Percentiles rank a stretch among this genome's conserved stretches.
Evolutionary conservation across 2,888 invertebrate species (phyloP).

Genomic region (Oithona nana): DNA sequence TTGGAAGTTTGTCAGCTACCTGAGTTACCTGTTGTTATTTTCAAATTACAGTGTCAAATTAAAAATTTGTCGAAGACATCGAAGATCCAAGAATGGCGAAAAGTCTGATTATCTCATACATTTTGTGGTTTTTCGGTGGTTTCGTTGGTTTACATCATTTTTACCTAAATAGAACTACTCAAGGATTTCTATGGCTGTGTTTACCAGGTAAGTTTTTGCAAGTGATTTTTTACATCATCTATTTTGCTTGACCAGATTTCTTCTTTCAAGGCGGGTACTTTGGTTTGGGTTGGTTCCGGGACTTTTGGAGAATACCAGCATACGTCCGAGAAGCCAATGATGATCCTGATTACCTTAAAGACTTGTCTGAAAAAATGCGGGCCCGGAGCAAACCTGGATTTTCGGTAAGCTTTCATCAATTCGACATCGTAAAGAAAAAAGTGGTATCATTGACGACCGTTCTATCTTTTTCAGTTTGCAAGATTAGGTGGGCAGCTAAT

Average conservation of each 20-base stretch:
- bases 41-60: too few relatives aligned
- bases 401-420: not conserved
- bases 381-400: not conserved
- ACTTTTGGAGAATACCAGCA: slow-evolving; percentile 59
- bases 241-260: not conserved
- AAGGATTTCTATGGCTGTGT: slow-evolving; percentile 60
- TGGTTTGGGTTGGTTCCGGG: slow-evolving; percentile 67
- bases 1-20: too few relatives aligned
- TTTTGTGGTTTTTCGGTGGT: slow-evolving; percentile 73
- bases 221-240: not conserved
- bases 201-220: slow-evolving; percentile 10
- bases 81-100: slow-evolving; percentile 23
- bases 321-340: slow-evolving; percentile 50
- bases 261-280: slow-evolving; percentile 46
- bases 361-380: not conserved
- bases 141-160: slow-evolving; percentile 74
- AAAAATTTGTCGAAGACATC: too few relatives aligned
- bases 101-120: slow-evolving; percentile 45
- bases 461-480: not conserved
- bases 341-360: slow-evolving; percentile 23
- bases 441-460: not conserved
- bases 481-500: not conserved
- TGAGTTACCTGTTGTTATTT: too few relatives aligned
- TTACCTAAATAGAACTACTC: slow-evolving; percentile 67
- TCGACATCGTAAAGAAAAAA: not conserved